A percentile compares a stretch with the other conserved stretches of the same genome.
phyloP scores from a whole-genome alignment of 2,113 vertebrate species.

The Opisthocomus hoazin region DNA sequence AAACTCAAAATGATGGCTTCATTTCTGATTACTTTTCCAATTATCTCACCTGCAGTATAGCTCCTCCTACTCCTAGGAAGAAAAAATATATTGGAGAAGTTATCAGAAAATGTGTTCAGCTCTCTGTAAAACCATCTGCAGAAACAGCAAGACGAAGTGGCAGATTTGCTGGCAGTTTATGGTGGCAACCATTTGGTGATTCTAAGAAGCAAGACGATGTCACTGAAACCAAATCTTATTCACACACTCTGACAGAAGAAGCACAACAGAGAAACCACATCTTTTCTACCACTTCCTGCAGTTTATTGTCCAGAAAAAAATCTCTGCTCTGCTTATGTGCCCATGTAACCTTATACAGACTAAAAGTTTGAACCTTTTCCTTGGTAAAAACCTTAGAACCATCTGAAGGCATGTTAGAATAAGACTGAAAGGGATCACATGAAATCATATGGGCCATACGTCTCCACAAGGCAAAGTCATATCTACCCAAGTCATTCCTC shows the following conservation, averaged over 20 bases:
- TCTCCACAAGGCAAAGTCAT: background rate
- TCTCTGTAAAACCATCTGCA: background rate
- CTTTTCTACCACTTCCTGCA: background rate
- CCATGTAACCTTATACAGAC: background rate
- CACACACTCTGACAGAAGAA: background rate
- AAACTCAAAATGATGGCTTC: background rate
- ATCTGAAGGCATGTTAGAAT: background rate
- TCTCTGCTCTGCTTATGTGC: background rate
- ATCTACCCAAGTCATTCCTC: background rate
- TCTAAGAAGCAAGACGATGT: background rate
- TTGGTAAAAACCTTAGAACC: background rate
- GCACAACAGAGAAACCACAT: accelerated
- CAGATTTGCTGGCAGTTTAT: background rate
- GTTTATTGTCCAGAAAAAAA: background rate
- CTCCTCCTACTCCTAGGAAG: accelerated
- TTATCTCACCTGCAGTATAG: background rate
- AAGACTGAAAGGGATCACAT: background rate
- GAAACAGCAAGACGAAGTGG: background rate
- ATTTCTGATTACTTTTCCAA: background rate
- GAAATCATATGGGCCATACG: background rate
- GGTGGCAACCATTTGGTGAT: background rate
- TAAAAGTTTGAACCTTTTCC: background rate
- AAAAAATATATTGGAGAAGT: background rate
- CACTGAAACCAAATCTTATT: background rate
- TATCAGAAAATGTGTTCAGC: background rate